These are phyloP conservation scores for Istiophorus platypterus DNA, from an alignment of 2,113 vertebrate genomes.

Conservation along the genomic window DNA sequence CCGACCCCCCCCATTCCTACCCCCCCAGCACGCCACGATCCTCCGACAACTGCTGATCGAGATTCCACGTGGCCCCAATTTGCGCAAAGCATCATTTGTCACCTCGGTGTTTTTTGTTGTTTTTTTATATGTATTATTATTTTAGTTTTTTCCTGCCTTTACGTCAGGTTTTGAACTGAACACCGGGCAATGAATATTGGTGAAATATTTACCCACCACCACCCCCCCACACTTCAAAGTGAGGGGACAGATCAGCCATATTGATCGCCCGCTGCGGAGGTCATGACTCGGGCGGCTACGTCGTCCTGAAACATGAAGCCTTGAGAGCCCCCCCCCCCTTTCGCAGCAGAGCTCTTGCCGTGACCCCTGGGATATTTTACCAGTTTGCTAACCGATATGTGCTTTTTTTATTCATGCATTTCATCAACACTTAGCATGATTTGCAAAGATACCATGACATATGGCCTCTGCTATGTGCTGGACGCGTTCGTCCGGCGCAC, in stretches of 20 bases:
- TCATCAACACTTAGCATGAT: constrained; percentile 14
- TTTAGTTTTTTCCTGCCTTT: no score
- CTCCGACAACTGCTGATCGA: constrained; percentile 27
- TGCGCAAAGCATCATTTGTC: constrained; percentile 47
- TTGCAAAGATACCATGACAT: constrained; percentile 1
- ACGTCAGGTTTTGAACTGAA: constrained; percentile 28
- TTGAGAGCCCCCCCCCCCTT: not conserved
- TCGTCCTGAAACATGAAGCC: constrained; percentile 43
- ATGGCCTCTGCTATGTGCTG: not conserved
- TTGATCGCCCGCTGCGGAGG: constrained; percentile 53
- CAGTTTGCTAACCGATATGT: not conserved
- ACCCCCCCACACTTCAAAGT: constrained; percentile 40
- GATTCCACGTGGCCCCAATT: constrained; percentile 25
- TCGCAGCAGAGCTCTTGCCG: constrained; percentile 1
- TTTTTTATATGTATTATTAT: no score
- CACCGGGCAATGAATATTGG: constrained; percentile 56
- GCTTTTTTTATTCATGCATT: constrained; percentile 5
- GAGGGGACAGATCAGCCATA: constrained; percentile 61
- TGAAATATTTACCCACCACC: constrained; percentile 59
- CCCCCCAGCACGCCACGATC: not conserved
- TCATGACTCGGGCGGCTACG: constrained; percentile 30
- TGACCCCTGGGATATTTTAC: constrained; percentile 19
- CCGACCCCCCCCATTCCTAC: not conserved
- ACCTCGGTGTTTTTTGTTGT: no score
- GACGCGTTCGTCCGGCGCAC: not conserved